phyloP scores from a whole-genome alignment of 2,797 vertebrate species.

The Crocodylus rhombifer region DNA sequence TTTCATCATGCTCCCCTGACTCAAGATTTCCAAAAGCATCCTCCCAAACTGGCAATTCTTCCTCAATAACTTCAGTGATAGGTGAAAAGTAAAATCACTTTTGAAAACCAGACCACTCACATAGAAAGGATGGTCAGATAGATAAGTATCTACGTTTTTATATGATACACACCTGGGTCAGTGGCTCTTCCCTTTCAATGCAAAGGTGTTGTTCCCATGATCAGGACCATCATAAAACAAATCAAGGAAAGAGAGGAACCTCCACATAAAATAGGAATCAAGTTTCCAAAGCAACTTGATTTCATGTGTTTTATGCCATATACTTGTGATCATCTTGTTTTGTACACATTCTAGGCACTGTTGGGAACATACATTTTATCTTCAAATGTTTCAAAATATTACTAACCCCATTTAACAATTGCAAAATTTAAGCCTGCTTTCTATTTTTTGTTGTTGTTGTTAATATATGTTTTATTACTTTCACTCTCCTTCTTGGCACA shows the following conservation, averaged over 20 bases:
- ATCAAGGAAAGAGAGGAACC: conserved; percentile 14
- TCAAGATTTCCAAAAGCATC: background rate
- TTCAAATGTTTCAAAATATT: background rate
- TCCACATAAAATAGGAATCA: background rate
- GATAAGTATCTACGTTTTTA: background rate
- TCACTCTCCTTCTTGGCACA: background rate
- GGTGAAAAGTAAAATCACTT: background rate
- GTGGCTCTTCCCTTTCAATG: background rate
- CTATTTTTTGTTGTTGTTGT: background rate
- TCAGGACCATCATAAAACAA: background rate
- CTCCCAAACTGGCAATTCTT: background rate
- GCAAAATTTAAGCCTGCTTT: background rate
- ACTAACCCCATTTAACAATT: background rate
- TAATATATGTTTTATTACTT: background rate
- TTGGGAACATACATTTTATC: background rate
- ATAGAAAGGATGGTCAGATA: background rate
- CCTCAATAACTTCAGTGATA: background rate
- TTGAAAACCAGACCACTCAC: background rate
- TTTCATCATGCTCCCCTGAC: background rate
- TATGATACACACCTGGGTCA: background rate
- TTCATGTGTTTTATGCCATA: background rate
- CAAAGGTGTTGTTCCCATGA: background rate
- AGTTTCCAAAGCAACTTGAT: background rate
- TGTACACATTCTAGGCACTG: background rate
- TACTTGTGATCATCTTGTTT: background rate